Base-by-base conservation (phyloP, 2,113 vertebrate genomes). In the Henicopernis longicauda region DNA sequence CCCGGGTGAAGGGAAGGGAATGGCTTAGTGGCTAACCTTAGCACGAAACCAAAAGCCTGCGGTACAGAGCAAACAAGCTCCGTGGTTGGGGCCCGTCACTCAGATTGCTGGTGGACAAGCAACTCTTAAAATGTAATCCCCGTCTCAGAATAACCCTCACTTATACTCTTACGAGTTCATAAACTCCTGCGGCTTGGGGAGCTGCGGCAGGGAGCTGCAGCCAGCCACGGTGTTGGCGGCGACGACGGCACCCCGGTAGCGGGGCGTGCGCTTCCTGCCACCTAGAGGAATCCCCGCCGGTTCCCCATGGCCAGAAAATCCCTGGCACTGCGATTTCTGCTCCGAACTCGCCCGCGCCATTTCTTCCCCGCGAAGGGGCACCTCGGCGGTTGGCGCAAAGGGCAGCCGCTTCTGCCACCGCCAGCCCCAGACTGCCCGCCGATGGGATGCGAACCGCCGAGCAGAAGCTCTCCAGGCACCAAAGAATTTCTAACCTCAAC, bases 261-360 rank as follows among this genome's bases (percentile, higher is more conserved):
- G 21, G 29, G 47, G 52, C 6, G 18, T 71, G 69, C 12, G 11
- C 65, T 93, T 95, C 91, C 91, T 34, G 97, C 95, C 97, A 97
- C 71, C 96, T 98, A 91, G 84, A 97, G 98, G 97, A 91, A 66
- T 32, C n/a, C 57, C 62, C 40, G 23, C 57, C 58, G 27, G 29
- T 31, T 92, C 36, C 36, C 1, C 0, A 32, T 5, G 26, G n/a
- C 26, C 13, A 4, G 12, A 71, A 82, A 82, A 67, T 21, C 50
- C 18, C 13, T 7, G 8, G 13, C 5, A 2, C 36, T 5, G 4
- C n/a, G 18, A 80, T 86, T 82, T 61, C 40, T 59, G 58, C 70
- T 63, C 49, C 7, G 2, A 76, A 13, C 72, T 47, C 44, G 19
- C n/a, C 61, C 4, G 2, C 11, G 2, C 21, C 11, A 38, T 63